Evolutionary conservation across 2,113 vertebrate genomes (phyloP).

Genomic region (Corythornis madagascariensis): DNA sequence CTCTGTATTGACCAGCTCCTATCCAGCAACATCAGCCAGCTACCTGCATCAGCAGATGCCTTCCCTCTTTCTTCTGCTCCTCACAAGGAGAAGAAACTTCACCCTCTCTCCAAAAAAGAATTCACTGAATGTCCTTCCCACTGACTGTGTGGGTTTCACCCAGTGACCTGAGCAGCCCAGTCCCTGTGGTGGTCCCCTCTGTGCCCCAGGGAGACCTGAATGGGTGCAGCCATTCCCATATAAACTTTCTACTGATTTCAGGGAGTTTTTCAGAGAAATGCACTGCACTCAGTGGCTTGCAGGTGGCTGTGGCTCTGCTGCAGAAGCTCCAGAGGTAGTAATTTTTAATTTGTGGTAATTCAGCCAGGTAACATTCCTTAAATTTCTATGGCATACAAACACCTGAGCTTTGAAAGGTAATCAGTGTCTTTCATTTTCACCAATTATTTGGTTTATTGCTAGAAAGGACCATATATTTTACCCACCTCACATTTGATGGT

Average conservation of each 20-base stretch:
- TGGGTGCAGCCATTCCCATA: not conserved
- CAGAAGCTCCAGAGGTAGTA: not conserved
- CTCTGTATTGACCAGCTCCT: not conserved
- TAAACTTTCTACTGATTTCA: not conserved
- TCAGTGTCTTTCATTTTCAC: not conserved
- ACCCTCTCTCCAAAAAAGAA: not conserved
- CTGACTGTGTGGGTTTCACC: accelerated
- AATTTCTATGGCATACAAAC: not conserved
- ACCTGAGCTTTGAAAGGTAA: not conserved
- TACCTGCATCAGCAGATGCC: not conserved
- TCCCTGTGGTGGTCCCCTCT: not conserved
- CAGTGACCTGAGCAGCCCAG: not conserved
- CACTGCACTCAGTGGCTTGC: not conserved
- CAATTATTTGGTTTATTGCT: not conserved
- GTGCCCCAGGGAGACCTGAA: not conserved
- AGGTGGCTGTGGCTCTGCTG: not conserved
- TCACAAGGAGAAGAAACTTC: not conserved
- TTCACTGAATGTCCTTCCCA: not conserved
- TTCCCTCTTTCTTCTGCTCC: not conserved
- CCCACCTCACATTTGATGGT: not conserved
- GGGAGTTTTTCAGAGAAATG: not conserved
- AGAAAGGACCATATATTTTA: not conserved
- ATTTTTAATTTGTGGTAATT: not conserved
- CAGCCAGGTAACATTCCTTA: not conserved
- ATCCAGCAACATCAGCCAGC: not conserved